phyloP scores from a whole-genome alignment of 1,140 invertebrate species.

The Neodiprion lecontei region DNA sequence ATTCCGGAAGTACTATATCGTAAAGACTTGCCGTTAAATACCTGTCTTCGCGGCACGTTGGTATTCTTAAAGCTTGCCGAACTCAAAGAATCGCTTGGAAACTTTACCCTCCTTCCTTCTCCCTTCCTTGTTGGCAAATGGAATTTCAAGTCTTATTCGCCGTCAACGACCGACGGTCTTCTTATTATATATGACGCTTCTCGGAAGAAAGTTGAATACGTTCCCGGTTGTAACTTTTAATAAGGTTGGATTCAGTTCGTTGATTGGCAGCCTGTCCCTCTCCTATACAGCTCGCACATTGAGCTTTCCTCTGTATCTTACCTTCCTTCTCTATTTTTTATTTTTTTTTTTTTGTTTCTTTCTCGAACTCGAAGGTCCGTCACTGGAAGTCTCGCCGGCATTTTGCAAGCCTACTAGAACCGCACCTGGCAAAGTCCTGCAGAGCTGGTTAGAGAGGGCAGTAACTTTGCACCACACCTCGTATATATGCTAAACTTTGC shows the following conservation, averaged over 20 bases:
- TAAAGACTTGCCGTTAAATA: no score
- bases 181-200: neutral
- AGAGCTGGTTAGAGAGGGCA: neutral
- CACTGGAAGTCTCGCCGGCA: no score
- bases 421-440: neutral
- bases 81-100: no score
- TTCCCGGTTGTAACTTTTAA: slow-evolving; percentile 1
- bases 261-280: neutral
- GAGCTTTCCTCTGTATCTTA: neutral
- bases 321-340: neutral
- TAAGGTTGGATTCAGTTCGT: neutral
- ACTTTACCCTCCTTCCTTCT: no score
- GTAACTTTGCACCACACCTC: neutral
- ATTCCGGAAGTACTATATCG: neutral
- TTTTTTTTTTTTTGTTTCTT: neutral
- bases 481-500: slow-evolving; percentile 5
- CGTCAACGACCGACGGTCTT: neutral
- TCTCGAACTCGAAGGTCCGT: neutral
- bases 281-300: neutral
- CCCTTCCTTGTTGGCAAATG: no score
- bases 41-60: neutral
- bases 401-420: no score
- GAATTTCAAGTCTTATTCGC: no score
- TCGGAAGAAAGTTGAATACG: neutral
- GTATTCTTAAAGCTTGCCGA: no score